Evolutionary conservation across 2,888 invertebrate genomes (phyloP).

Genomic region (Drosophila affinis): DNA sequence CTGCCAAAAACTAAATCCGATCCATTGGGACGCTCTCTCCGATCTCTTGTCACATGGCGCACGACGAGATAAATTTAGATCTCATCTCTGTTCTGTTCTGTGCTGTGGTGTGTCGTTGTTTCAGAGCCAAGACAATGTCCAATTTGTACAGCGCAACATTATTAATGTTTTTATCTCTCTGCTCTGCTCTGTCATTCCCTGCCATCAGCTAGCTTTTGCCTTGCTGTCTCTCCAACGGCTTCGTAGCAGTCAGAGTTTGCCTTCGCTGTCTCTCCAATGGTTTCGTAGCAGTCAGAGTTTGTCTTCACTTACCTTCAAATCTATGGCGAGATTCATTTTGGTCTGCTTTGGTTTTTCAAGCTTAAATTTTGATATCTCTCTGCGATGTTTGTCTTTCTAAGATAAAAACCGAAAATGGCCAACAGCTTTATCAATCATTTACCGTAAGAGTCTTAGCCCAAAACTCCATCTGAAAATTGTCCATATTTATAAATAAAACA

Average conservation of each 20-base stretch:
- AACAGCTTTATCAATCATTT: neutral
- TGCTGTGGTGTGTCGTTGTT: constrained; percentile 5
- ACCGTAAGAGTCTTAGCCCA: too few species aligned
- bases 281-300: neutral
- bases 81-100: neutral
- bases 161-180: constrained; percentile 12
- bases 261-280: too few species aligned
- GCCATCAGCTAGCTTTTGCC: neutral
- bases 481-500: neutral
- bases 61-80: constrained; percentile 71
- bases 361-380: neutral
- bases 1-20: constrained; percentile 25
- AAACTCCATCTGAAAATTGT: too few species aligned
- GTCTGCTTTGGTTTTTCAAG: neutral
- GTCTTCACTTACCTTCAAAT: neutral
- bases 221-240: too few species aligned
- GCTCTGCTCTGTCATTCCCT: neutral
- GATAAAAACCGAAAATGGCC: neutral
- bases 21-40: constrained; percentile 22
- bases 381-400: neutral
- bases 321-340: neutral
- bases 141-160: constrained; percentile 37
- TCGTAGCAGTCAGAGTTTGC: neutral
- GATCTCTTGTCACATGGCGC: constrained; percentile 67
- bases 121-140: constrained; percentile 30